Evolutionary conservation across 2,888 invertebrate species (phyloP).

Genomic region (Stegophylla sp.): DNA sequence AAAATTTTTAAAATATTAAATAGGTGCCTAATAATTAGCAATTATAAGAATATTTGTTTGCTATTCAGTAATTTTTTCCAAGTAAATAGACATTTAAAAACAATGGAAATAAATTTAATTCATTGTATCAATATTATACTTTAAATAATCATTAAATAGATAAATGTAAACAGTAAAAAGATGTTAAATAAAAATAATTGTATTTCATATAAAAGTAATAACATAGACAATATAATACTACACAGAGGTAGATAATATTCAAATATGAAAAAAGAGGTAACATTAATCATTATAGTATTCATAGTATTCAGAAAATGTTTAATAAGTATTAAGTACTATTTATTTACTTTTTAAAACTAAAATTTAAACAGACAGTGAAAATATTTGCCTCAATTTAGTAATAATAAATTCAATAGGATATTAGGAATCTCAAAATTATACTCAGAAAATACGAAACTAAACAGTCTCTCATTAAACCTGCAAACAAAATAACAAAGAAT

Average conservation of each 20-base stretch:
- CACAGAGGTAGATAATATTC: neutral
- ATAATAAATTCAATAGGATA: slow-evolving; percentile 3
- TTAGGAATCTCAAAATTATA: neutral
- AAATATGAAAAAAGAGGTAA: neutral
- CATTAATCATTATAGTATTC: slow-evolving; percentile 12
- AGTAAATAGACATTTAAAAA: too few relatives aligned
- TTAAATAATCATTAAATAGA: neutral
- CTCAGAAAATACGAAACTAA: neutral
- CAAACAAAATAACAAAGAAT: slow-evolving; percentile 1
- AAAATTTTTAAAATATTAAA: too few relatives aligned
- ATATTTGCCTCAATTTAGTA: slow-evolving; percentile 7
- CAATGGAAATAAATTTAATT: too few relatives aligned
- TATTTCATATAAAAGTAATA: neutral
- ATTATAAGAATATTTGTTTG: too few relatives aligned
- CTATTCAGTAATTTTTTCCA: too few relatives aligned
- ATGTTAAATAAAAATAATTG: neutral
- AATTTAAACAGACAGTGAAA: slow-evolving; percentile 5
- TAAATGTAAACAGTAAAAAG: neutral
- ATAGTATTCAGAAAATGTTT: neutral
- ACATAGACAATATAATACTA: neutral
- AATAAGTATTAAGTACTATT: neutral
- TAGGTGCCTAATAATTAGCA: too few relatives aligned
- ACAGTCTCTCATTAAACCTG: neutral
- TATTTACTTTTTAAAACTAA: neutral
- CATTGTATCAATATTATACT: too few relatives aligned